Base-by-base conservation (phyloP, 1,140 invertebrate species). In the Drosophila bocqueti region DNA sequence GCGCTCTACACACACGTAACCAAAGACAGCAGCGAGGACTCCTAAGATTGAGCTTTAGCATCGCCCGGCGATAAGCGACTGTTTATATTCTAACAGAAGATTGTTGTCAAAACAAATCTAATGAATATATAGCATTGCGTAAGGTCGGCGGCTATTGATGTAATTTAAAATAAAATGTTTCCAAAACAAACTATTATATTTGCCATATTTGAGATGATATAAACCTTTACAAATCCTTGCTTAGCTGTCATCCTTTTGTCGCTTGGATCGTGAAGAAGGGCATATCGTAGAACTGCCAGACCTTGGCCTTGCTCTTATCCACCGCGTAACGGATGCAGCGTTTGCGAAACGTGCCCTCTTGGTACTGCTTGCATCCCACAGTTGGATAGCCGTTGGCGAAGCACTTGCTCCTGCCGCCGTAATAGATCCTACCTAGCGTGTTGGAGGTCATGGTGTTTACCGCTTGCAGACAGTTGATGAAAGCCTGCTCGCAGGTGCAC, bases 401-500 rank as follows among this genome's bases (percentile, higher is more conserved):
- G 86, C 96, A 97, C 83, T 95, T 93, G 1, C 95, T 95, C 42
- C 95, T 93, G 18, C 96, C 93, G 3, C 94, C 95, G 89, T 97
- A 97, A 92, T 96, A 97, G 36, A 95, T 83, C 13, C 93, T 93
- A 9, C 96, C 96, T 26, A 97, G 92, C n/a, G 94, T 93, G 10
- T 89, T 93, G 9, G 95, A 94, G 0, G 93, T 89, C 31, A 80
- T 71, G 47, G 94, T 93, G 65, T 94, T 83, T 0, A 94, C 94
- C 0, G 82, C 83, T 66, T 94, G 94, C 55, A 97, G 93, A 82
- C 96, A 97, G 54, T 94, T 90, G 55, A 95, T 94, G 84, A 97
- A 97, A 69, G 93, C 93, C 55, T 95, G 94, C 85, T 97, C 96
- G 86, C 96, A 97, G 9, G 93, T 91, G 77, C 96, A 97, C 76